Evolutionary conservation across 1,140 invertebrate genomes (phyloP).

Genomic region (Probaryconus sp.): DNA sequence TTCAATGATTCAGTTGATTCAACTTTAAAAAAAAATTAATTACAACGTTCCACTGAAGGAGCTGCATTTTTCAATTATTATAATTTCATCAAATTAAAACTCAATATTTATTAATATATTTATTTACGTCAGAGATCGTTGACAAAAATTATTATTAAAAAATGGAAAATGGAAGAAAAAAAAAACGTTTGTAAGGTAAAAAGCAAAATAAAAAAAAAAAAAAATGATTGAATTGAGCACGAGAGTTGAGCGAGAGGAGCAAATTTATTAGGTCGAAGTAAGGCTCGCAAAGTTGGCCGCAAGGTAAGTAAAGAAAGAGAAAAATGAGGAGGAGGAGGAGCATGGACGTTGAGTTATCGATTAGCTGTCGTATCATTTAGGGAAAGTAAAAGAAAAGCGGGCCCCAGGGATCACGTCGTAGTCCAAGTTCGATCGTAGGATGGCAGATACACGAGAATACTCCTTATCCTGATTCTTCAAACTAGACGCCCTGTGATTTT

Average conservation of each 20-base stretch:
- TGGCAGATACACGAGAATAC: conserved; percentile 76
- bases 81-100: too few relatives aligned
- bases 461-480: conserved; percentile 70
- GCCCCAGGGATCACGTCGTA: conserved; percentile 68
- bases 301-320: conserved; percentile 51
- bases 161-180: background rate
- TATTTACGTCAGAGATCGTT: too few relatives aligned
- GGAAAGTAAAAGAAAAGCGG: conserved; percentile 76
- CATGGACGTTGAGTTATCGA: conserved; percentile 69
- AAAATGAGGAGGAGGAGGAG: conserved; percentile 38
- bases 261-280: conserved; percentile 19
- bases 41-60: too few relatives aligned
- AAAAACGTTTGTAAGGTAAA: background rate
- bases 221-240: background rate
- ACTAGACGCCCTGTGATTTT: conserved; percentile 49
- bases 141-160: background rate
- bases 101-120: too few relatives aligned
- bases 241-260: conserved; percentile 1
- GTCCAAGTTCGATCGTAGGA: conserved; percentile 64
- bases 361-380: conserved; percentile 76
- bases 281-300: conserved; percentile 19
- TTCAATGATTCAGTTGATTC: conserved; percentile 16
- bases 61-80: background rate
- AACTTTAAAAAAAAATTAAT: background rate
- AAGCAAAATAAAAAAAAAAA: background rate